Conservation (phyloP, 2,888 invertebrate species). For the Marronus borbonicus region DNA sequence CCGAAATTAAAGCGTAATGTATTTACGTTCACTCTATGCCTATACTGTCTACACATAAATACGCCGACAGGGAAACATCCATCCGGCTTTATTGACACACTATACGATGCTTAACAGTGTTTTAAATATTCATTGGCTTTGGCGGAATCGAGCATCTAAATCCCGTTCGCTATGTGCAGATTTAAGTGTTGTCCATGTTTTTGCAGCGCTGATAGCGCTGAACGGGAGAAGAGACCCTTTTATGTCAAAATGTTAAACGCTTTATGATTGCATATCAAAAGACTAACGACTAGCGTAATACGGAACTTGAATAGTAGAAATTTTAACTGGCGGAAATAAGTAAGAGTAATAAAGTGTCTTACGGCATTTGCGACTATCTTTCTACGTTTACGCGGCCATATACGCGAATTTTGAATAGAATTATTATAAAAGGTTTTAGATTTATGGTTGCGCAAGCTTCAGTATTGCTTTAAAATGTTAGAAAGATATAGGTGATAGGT, state of each 20-base stretch:
- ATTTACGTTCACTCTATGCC: slow-evolving; percentile 39
- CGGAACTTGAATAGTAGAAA: slow-evolving; percentile 18
- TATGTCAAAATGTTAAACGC: slow-evolving; percentile 42
- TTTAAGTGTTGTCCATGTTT: slow-evolving; percentile 26
- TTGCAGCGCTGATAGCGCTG: slow-evolving; percentile 16
- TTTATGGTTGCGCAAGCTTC: not conserved
- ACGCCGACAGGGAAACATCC: slow-evolving; percentile 2
- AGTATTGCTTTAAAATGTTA: not conserved
- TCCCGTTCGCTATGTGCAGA: slow-evolving; percentile 15
- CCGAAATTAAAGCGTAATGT: slow-evolving; percentile 48
- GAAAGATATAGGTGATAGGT: not conserved
- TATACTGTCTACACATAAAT: slow-evolving; percentile 8
- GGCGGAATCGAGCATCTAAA: slow-evolving; percentile 25
- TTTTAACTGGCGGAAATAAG: slow-evolving; percentile 14
- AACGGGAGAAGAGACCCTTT: slow-evolving; percentile 37
- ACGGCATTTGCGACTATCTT: slow-evolving; percentile 9
- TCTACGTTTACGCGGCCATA: slow-evolving; percentile 8
- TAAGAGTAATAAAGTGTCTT: slow-evolving; percentile 23
- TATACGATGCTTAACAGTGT: slow-evolving; percentile 41
- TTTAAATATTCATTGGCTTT: slow-evolving; percentile 50
- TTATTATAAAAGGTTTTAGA: slow-evolving; percentile 1
- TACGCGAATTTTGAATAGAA: not conserved
- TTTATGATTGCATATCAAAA: slow-evolving; percentile 39
- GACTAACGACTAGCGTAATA: slow-evolving; percentile 4
- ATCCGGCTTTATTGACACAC: slow-evolving; percentile 46